These are phyloP conservation scores for Cydia strobilella DNA, from an alignment of 1,140 invertebrate species.

Conservation along the genomic window DNA sequence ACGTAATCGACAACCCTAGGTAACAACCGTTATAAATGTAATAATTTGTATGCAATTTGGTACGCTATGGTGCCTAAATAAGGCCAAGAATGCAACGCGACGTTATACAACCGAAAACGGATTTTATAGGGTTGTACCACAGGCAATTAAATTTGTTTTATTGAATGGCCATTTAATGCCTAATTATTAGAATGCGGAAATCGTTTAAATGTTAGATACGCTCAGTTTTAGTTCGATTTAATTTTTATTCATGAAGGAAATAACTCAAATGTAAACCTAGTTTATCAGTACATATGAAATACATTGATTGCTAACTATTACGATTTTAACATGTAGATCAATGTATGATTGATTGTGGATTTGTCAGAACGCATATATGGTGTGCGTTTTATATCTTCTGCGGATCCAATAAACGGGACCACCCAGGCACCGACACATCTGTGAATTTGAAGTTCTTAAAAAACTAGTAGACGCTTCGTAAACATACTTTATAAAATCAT, in stretches of 20 bases:
- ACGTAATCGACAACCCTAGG: background rate
- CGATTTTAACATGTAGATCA: too few species aligned
- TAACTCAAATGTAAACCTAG: too few species aligned
- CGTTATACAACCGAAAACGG: constrained; percentile 21
- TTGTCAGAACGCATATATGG: too few species aligned
- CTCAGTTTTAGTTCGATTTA: background rate
- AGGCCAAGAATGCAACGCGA: background rate
- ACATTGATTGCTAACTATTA: too few species aligned
- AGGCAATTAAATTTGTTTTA: background rate
- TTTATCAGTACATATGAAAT: too few species aligned
- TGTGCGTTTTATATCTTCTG: too few species aligned
- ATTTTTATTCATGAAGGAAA: background rate
- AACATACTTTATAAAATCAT: too few species aligned
- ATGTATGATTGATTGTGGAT: too few species aligned
- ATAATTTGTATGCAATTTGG: constrained; percentile 23
- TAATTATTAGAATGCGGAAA: constrained; percentile 2
- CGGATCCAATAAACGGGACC: too few species aligned
- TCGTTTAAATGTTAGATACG: background rate
- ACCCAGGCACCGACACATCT: too few species aligned
- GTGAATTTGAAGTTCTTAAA: too few species aligned
- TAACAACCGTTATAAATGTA: background rate
- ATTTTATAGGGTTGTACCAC: background rate
- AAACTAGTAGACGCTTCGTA: too few species aligned
- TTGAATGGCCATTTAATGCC: background rate
- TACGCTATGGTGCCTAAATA: constrained; percentile 1